Base-by-base conservation (phyloP, 2,888 invertebrate genomes). In the Pasiphila rectangulata region DNA sequence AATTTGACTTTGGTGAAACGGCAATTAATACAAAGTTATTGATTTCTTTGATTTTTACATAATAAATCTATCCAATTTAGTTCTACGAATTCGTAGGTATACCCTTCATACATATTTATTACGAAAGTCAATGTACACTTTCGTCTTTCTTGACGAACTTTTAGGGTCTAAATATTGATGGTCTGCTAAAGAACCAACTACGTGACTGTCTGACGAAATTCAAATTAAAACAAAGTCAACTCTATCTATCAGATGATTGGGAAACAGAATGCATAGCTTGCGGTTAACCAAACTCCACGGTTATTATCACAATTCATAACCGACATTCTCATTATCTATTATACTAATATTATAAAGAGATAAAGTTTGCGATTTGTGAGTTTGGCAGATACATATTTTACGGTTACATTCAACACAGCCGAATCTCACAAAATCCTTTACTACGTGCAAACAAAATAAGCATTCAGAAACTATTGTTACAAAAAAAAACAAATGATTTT, bases 231-330 rank as follows among this genome's bases (percentile, higher is more conserved):
- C 13, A 27, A 13, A 6, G 13, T 13, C 27, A 13, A 7, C n/a
- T n/a, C n/a, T 9, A 15, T 4, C 21, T 15, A 36, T 36, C 36
- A 19, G 4, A 9, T 17, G 16, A 19, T 39, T 39, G 19, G 6
- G 19, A 13, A 29, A 39, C 13, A 4, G n/a, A 29, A 13, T 27
- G 7, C 27, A 15, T 23, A 15, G 15, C 4, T 19, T 38, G 47
- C 27, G 42, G 47, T 47, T 42, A 42, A 47, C 47, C 47, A 47
- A 42, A 36, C 16, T 4, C 23, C 9, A 12, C 27, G 7, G 7
- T 27, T 3, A 2, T 25, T 24, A 20, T 20, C 20, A 20, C n/a
- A n/a, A n/a, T n/a, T n/a, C n/a, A n/a, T n/a, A n/a, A n/a, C n/a
- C n/a, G n/a, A n/a, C n/a, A n/a, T n/a, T n/a, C n/a, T n/a, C n/a